Percentiles rank a stretch among this genome's conserved stretches.
These are phyloP conservation scores for Drosophila mojavensis DNA, from an alignment of 1,140 invertebrate species.

Conservation along the genomic window DNA sequence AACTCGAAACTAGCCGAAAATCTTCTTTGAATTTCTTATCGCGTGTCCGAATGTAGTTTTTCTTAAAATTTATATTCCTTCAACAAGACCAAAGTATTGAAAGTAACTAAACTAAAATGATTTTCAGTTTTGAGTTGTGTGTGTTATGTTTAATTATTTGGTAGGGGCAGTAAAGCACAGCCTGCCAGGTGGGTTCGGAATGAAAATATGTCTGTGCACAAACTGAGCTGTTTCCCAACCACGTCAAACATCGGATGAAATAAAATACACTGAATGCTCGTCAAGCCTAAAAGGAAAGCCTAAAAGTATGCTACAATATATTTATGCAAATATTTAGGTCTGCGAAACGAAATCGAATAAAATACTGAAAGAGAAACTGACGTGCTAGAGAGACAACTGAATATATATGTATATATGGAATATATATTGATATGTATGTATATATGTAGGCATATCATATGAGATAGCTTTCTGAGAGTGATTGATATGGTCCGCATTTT, in stretches of 20 bases:
- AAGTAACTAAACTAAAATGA: slow-evolving; percentile 40
- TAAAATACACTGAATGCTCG: not conserved
- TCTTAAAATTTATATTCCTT: slow-evolving; percentile 32
- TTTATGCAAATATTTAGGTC: not conserved
- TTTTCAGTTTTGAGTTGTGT: slow-evolving; percentile 5
- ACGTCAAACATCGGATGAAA: not conserved
- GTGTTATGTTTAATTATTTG: not conserved
- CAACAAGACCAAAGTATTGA: slow-evolving; percentile 25
- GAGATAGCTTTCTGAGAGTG: no score
- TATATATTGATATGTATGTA: no score
- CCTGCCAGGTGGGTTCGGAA: slow-evolving; percentile 3
- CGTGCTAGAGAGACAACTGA: no score
- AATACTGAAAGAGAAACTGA: not conserved
- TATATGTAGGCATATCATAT: no score
- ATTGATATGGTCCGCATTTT: no score
- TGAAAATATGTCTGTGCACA: not conserved
- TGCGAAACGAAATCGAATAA: not conserved
- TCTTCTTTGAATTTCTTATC: slow-evolving; percentile 4
- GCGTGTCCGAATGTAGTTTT: slow-evolving; percentile 28
- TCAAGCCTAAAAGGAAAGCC: slow-evolving; percentile 6
- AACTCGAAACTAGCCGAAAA: slow-evolving; percentile 15
- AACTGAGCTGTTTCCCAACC: not conserved
- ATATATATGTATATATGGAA: no score
- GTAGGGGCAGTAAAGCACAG: not conserved
- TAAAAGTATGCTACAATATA: slow-evolving; percentile 54